These are phyloP conservation scores for Phalacrocorax brasilianus DNA, from an alignment of 2,113 vertebrate species.

Conservation along the genomic window DNA sequence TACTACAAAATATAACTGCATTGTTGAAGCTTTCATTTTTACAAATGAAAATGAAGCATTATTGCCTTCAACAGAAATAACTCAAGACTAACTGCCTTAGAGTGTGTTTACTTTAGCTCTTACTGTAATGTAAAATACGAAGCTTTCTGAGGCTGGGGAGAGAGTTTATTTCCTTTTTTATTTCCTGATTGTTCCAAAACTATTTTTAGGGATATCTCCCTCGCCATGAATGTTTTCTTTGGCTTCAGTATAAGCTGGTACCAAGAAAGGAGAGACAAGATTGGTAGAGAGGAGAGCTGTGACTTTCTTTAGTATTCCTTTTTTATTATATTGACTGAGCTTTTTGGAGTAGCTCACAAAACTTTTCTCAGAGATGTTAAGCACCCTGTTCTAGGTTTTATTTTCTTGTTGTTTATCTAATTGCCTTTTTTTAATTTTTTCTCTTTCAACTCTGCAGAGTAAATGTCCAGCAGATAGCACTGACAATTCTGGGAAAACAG, in stretches of 20 bases:
- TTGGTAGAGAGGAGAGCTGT: background rate
- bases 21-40: background rate
- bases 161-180: background rate
- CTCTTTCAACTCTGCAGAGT: slow-evolving; percentile 68
- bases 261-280: background rate
- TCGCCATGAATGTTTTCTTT: background rate
- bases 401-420: background rate
- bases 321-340: background rate
- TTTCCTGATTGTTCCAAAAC: background rate
- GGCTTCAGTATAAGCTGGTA: background rate
- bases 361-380: background rate
- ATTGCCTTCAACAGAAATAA: background rate
- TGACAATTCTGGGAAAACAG: slow-evolving; percentile 86
- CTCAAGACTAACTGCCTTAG: background rate
- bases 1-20: background rate
- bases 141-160: background rate
- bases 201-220: background rate
- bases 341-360: background rate
- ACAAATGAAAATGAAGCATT: background rate
- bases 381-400: background rate
- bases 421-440: background rate
- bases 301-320: background rate
- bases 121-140: background rate
- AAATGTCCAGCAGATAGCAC: slow-evolving; percentile 83
- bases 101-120: background rate